Base-by-base conservation (phyloP, 1,140 invertebrate species). In the Wiebesia pumilae region DNA sequence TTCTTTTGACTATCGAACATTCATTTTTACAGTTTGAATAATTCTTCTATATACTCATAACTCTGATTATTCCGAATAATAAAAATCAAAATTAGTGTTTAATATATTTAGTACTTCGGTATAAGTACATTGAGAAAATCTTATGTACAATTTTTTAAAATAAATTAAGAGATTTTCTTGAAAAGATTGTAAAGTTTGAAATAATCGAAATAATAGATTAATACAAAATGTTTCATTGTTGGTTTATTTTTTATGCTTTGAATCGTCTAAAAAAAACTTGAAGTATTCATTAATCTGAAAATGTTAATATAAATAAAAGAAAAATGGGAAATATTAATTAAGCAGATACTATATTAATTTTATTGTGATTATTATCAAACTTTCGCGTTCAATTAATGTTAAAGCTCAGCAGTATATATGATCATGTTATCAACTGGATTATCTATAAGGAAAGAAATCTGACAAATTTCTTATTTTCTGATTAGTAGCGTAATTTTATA, bases 401-500 rank as follows among this genome's bases (percentile, higher is more conserved):
- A 3, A 35, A 40, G 35, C 69, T 21, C 35, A 16, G 35, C 3
- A 33, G 33, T 14, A 75, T 62, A 3, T 62, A 62, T 62, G 27
- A 62, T 43, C 73, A 14, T 3, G 27, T 14, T 16, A 47, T 47
- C 14, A 21, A 58, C 35, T 10, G 47, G 7, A 33, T 30, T 33
- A 19, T 79, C 30, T 30, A 81, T 19, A 81, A 30, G 38, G 78
- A 81, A 40, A 67, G 62, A 47, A 43, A 69, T 21, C 21, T 3
- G 10, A 24, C 12, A 33, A 40, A 40, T 69, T 69, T 65, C 58
- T 1, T 81, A 65, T 38, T 65, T 27, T 27, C 38, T 38, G 35
- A 81, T 81, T 47, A n/a, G n/a, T 27, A 67, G 38, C 38, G 62
- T 69, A 81, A 81, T 81, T 81, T 69, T 47, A 67, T 69, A 69